phyloP scores from a whole-genome alignment of 2,888 invertebrate species.

The Meghimatium bilineatum region DNA sequence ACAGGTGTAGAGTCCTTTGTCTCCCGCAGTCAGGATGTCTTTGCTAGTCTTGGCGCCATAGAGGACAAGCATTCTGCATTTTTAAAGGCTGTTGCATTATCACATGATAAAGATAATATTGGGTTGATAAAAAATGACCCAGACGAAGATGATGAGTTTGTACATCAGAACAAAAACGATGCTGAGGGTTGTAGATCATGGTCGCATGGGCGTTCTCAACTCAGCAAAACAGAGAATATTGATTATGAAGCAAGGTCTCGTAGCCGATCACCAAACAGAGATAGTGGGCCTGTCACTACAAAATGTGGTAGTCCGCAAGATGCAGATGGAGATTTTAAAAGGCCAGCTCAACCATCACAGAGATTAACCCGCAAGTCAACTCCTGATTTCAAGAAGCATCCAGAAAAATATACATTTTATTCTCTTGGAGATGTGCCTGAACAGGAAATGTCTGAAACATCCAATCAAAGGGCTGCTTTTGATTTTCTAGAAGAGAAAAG shows the following conservation, averaged over 20 bases:
- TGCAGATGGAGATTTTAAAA: not conserved
- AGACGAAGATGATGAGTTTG: slow-evolving; percentile 39
- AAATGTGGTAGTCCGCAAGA: not conserved
- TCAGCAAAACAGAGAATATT: slow-evolving; percentile 16
- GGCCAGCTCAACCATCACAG: slow-evolving; percentile 27
- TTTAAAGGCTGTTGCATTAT: slow-evolving; percentile 48
- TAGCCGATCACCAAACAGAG: slow-evolving; percentile 17
- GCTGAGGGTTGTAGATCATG: not conserved
- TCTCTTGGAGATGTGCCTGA: slow-evolving; percentile 86
- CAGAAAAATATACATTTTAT: slow-evolving; percentile 89
- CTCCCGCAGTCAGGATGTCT: slow-evolving; percentile 45
- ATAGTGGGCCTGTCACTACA: not conserved
- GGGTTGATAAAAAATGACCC: slow-evolving; percentile 47
- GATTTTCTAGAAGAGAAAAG: slow-evolving; percentile 84
- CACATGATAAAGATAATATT: slow-evolving; percentile 20
- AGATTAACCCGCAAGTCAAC: slow-evolving; percentile 47
- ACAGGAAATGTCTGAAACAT: slow-evolving; percentile 87
- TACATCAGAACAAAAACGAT: not conserved
- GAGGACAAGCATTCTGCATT: slow-evolving; percentile 64
- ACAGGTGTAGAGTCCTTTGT: slow-evolving; percentile 40
- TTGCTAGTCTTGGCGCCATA: slow-evolving; percentile 52
- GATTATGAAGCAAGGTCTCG: slow-evolving; percentile 21
- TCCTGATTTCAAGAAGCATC: slow-evolving; percentile 83
- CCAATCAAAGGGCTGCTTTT: slow-evolving; percentile 87
- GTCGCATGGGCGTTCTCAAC: not conserved